Base-by-base conservation (phyloP, 2,888 invertebrate genomes). In the Invenusta paracnida region DNA sequence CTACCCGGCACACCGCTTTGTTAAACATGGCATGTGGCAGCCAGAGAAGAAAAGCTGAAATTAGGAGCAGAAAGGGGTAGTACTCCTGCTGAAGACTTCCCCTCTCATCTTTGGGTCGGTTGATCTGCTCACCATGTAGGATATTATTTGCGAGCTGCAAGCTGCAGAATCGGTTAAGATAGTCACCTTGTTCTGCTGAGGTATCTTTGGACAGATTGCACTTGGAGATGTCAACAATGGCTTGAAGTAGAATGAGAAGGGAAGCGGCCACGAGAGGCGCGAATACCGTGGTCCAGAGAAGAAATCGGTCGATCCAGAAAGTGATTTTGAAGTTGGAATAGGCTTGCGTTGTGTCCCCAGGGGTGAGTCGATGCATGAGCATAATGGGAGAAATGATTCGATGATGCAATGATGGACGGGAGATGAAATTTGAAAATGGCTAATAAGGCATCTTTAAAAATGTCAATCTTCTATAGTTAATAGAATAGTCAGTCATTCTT, bases 221-320 rank as follows among this genome's bases (percentile, higher is more conserved):
- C n/a, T 83, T 28, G 5, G 85, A 11, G 11, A 85, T 29, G n/a
- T 67, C 85, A 23, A 83, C 11, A 28, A 28, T 29, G 25, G 82
- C 85, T 23, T 85, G 85, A 27, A 83, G 25, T 5, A 85, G 11
- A 83, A 84, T 23, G 5, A 85, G 84, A 29, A 31, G 5, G 1
- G 73, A n/a, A 25, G 73, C 82, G 1, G 81, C 85, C 83, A 85
- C 30, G 1, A 85, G 17, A 11, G 82, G 82, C 2, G 29, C 27
- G 27, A 29, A 83, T 17, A 85, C 85, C 5, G 30, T 67, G 2
- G 82, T 83, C 29, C 27, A 67, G 1, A 85, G 25, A 29, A 85
- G 67, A 23, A 85, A 30, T 2, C 85, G 28, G 31, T 85, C 85
- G 25, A 85, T 29, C 85, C 85, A 85, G 30, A 85, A 84, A 11